Evolutionary conservation across 1,140 invertebrate species (phyloP), one percentile per base, ranked within the genome.

Genomic region (Piezodorus guildinii): DNA sequence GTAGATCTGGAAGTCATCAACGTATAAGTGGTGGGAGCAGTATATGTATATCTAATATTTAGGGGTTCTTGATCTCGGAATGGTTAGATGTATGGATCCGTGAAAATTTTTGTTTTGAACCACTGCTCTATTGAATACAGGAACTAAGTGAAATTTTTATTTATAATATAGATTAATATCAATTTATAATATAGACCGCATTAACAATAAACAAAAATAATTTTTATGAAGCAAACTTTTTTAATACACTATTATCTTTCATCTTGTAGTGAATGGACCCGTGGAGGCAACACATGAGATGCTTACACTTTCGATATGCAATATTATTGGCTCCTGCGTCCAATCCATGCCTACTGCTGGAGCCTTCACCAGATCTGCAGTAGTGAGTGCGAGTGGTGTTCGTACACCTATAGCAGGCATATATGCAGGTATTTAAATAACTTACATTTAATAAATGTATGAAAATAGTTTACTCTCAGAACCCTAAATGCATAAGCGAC

Each of bases 361-460:
- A 30, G 85, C 84, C 1, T 85, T 87, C 71, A 83, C 83, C 0
- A 76, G 85, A 69, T 87, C 86, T 63, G 88, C 87, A 46, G 83
- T 91, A 0, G 85, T 85, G 71, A 82, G 81, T 67, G 84, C 85
- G 19, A 87, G 85, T 74, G 87, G 88, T 46, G 83, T 89, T 3
- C 79, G 80, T 68, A 88, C 87, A 3, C 82, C 87, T 16, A 74
- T 87, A 62, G 83, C 82, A n/a, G 86, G 86, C 16, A 69, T 89
- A 27, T 82, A 82, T 69, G 77, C 80, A 62, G 82, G 83, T 77
- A 74, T 68, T 30, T 30, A 3, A 30, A 30, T 8, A 30, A 51
- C 3, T 27, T 34, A 30, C 6, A 39, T 39, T 39, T 39, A 39
- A 49, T 49, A 17, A 2, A 4, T 49, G 5, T n/a, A 19, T n/a